Conservation (phyloP, 2,797 vertebrate species). For the Bradypodion ventrale region DNA sequence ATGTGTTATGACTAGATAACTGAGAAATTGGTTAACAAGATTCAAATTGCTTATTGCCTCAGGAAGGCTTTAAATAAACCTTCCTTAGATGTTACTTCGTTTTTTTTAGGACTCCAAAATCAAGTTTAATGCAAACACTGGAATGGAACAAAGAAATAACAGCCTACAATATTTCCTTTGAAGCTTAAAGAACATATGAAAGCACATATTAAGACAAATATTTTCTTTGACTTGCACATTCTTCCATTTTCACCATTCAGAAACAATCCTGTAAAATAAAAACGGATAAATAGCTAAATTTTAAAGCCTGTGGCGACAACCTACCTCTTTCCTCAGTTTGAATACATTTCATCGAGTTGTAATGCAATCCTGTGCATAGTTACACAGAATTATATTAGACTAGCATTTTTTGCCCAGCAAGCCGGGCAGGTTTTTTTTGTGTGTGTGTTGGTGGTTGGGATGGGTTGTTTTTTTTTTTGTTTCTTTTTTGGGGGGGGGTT, state of each 20-base stretch:
- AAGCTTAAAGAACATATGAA: constrained; percentile 22
- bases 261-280: constrained; percentile 15
- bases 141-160: constrained; percentile 27
- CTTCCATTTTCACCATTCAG: constrained; percentile 21
- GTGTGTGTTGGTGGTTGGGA: too few relatives aligned
- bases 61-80: constrained; percentile 28
- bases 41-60: constrained; percentile 57
- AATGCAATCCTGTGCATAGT: neutral
- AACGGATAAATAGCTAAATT: neutral
- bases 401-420: too few relatives aligned
- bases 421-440: too few relatives aligned
- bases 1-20: constrained; percentile 44
- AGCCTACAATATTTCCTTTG: neutral
- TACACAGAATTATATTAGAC: neutral
- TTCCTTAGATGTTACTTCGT: constrained; percentile 9
- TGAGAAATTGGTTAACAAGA: constrained; percentile 47
- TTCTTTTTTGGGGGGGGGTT: too few relatives aligned
- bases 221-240: constrained; percentile 34
- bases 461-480: too few relatives aligned
- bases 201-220: constrained; percentile 38
- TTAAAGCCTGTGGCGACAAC: neutral
- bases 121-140: constrained; percentile 13
- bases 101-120: constrained; percentile 39
- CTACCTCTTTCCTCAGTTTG: neutral
- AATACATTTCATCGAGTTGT: neutral